Evolutionary conservation across 2,113 vertebrate species (phyloP), one percentile per base, ranked within the genome.

Genomic region (Serinus canaria): DNA sequence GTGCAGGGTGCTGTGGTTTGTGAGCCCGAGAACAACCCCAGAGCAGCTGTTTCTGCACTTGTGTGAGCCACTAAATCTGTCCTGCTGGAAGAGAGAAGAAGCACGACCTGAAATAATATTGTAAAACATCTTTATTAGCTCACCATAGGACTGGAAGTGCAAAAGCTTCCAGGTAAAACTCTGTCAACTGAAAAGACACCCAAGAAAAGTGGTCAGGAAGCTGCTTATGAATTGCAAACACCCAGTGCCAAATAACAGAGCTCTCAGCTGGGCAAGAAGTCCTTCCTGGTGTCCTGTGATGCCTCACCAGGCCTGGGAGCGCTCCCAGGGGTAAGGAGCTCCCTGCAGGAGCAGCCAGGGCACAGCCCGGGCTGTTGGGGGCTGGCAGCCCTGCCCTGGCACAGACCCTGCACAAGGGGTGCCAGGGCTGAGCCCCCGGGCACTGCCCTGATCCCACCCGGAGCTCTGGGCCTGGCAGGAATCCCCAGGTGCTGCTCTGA

Each of bases 61-160:
- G 39, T 20, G 7, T 1, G 50, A 67, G 55, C 28, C 35, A 37
- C 35, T 18, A 13, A 4, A 31, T 30, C 49, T 23, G 33, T 8
- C 69, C 73, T 60, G 56, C 83, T 75, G 88, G 27, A 11, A 31
- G 33, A 66, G 33, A 59, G 22, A 69, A 87, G 56, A 49, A 53
- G 15, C 33, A 27, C 3, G 13, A 20, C 37, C 39, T 14, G 44
- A 59, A 47, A 25, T 93, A 31, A 79, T 60, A n/a, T 30, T 88
- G 89, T 79, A 88, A 95, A 93, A 88, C 44, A 52, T 33, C 81
- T 97, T 97, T 96, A 94, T 95, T 92, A 15, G 50, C 62, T 80
- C 70, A 13, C 60, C 52, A 1, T 18, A 60, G 90, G 39, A 13
- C 37, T 63, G 59, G 81, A 92, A 90, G 88, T 66, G 53, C 88